Evolutionary conservation across 2,113 vertebrate species (phyloP).

Genomic region (Hassar affinis): DNA sequence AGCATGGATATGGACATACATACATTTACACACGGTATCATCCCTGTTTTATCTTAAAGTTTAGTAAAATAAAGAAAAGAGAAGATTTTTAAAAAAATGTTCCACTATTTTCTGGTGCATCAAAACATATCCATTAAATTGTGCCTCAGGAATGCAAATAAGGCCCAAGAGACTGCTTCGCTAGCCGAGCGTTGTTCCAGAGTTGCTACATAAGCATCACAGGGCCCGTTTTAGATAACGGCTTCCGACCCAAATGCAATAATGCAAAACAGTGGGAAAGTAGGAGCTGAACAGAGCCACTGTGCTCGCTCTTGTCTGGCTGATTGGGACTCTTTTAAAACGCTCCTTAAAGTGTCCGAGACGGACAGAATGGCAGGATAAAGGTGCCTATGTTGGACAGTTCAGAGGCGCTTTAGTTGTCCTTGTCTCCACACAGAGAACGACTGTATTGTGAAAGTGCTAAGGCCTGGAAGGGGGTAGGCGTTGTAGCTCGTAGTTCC

Average conservation of each 20-base stretch:
- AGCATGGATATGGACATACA: conserved; percentile 4
- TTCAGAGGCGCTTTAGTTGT: conserved; percentile 41
- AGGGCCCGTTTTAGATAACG: conserved; percentile 20
- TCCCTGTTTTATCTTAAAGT: background rate
- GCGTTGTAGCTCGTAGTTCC: conserved; percentile 40
- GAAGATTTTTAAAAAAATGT: background rate
- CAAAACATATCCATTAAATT: conserved; percentile 3
- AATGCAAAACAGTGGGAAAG: conserved; percentile 34
- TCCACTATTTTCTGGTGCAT: background rate
- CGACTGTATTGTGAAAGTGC: conserved; percentile 25
- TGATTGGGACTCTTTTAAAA: conserved; percentile 38
- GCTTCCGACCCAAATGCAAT: background rate
- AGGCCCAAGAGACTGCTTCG: background rate
- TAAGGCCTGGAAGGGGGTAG: conserved; percentile 32
- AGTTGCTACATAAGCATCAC: background rate
- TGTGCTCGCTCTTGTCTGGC: conserved; percentile 20
- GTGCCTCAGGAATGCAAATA: conserved; percentile 1
- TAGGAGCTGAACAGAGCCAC: conserved; percentile 21
- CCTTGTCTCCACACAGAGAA: conserved; percentile 34
- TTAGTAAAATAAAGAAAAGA: background rate
- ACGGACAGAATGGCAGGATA: conserved; percentile 27
- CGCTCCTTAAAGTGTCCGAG: conserved; percentile 19
- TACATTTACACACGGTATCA: background rate
- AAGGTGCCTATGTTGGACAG: conserved; percentile 46
- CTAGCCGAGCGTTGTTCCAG: conserved; percentile 6